phyloP scores from a whole-genome alignment of 2,113 vertebrate genomes.

The Prochilodus magdalenae region DNA sequence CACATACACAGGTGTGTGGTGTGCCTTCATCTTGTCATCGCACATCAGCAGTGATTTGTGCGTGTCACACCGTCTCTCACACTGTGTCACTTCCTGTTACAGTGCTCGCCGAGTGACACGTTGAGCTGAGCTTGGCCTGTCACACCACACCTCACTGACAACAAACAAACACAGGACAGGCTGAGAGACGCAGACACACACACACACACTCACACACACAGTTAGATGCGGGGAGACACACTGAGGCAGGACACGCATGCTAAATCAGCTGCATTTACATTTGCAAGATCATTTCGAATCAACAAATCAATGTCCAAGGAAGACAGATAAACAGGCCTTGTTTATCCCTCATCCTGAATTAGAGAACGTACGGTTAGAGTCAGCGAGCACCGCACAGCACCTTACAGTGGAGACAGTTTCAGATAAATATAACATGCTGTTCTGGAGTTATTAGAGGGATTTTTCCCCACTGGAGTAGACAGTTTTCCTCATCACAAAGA shows the following conservation, averaged over 20 bases:
- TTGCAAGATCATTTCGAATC: background rate
- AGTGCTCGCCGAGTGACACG: constrained; percentile 53
- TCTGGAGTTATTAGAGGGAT: background rate
- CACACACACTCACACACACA: constrained; percentile 33
- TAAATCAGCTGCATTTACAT: constrained; percentile 35
- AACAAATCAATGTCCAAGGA: constrained; percentile 25
- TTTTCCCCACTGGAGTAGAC: background rate
- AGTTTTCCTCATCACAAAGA: background rate
- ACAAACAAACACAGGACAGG: constrained; percentile 55
- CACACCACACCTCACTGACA: constrained; percentile 53
- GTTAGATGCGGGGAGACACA: constrained; percentile 32
- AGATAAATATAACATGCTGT: background rate
- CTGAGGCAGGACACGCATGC: constrained; percentile 23
- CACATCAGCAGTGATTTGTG: constrained; percentile 64
- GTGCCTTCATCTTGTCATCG: constrained; percentile 69
- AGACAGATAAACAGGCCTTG: constrained; percentile 18
- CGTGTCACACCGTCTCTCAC: constrained; percentile 56
- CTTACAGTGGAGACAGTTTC: background rate
- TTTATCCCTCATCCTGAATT: background rate
- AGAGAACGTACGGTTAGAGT: background rate
- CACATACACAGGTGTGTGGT: constrained; percentile 63
- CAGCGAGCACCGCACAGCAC: background rate
- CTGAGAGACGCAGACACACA: constrained; percentile 38
- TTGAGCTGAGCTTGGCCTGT: constrained; percentile 61
- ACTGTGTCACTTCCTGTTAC: constrained; percentile 62